Evolutionary conservation across 2,888 invertebrate genomes (phyloP), one percentile per base, ranked within the genome.

Genomic region (Mimachlamys varia): DNA sequence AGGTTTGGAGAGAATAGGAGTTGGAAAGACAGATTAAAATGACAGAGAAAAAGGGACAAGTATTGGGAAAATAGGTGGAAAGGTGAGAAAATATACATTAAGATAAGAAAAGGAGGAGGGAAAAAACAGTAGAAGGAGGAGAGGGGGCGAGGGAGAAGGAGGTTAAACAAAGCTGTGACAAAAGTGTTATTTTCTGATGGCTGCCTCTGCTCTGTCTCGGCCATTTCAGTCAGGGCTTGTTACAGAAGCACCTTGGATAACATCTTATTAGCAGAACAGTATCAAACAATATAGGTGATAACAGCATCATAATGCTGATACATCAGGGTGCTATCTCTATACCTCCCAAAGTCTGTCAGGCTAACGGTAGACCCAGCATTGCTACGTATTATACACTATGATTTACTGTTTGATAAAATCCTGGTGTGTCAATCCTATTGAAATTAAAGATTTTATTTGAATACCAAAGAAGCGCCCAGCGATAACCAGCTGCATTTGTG

Each of bases 371-470:
- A 76, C 76, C 76, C 76, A 76, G 76, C 76, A 76, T 76, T 76
- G 76, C 76, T 76, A 76, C 15, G 76, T 50, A 88, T 88, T 58
- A 89, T 87, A 87, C 49, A 50, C 58, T 27, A 55, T 91, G 91
- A 91, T 91, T 89, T 89, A 89, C 88, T 33, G 76, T 88, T 88
- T 58, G 76, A 89, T 89, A 89, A 89, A 91, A 53, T 58, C 88
- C 49, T 50, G 76, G 88, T 88, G 89, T 91, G 91, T 91, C 91
- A 91, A 55, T 88, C 55, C 89, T 53, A 91, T 89, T 89, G 91
- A 91, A 91, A 91, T 88, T 88, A 91, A 88, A 76, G 76, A 76
- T 91, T 91, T 91, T 91, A 88, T 89, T 88, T 50, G 91, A 91
- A 91, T 91, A 91, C 88, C 89, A 89, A 76, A 76, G 89, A 87